Evolutionary conservation across 2,113 vertebrate genomes (phyloP).

Genomic region (Dolichotis patagonum): DNA sequence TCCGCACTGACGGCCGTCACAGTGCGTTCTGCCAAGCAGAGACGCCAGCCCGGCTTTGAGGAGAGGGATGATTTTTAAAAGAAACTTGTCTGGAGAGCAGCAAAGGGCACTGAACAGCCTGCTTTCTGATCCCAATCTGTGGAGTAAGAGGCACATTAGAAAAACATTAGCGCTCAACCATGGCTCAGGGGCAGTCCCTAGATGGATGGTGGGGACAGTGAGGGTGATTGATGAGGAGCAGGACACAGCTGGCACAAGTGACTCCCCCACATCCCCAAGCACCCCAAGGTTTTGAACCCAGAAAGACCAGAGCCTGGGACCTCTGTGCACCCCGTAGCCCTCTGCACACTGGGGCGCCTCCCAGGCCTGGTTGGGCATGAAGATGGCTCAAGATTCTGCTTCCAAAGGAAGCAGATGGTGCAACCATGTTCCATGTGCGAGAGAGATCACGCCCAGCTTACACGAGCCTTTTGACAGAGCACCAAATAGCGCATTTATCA

Average conservation of each 20-base stretch:
- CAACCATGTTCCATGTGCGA: constrained; percentile 19
- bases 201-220: not conserved
- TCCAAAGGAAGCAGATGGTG: constrained; percentile 77
- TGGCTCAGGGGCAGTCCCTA: not conserved
- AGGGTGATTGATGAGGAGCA: not conserved
- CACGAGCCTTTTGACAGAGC: constrained; percentile 62
- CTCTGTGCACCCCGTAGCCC: not conserved
- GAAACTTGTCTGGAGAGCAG: constrained; percentile 49
- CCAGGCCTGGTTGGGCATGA: constrained; percentile 33
- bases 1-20: not conserved
- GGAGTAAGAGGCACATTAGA: constrained; percentile 22
- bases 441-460: constrained; percentile 72
- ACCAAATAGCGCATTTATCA: constrained; percentile 62
- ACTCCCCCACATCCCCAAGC: not conserved
- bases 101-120: constrained; percentile 65
- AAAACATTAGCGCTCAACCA: constrained; percentile 49
- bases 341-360: constrained; percentile 4
- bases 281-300: not conserved
- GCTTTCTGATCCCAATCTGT: constrained; percentile 8
- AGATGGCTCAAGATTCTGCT: constrained; percentile 26
- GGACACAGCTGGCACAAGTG: not conserved
- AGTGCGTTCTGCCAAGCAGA: constrained; percentile 29
- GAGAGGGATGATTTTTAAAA: constrained; percentile 48
- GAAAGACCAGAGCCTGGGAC: not conserved
- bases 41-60: not conserved